A percentile compares a stretch with the other conserved stretches of the same genome.
Conservation (phyloP, 2,888 invertebrate species). For the Xiphydria camelus region DNA sequence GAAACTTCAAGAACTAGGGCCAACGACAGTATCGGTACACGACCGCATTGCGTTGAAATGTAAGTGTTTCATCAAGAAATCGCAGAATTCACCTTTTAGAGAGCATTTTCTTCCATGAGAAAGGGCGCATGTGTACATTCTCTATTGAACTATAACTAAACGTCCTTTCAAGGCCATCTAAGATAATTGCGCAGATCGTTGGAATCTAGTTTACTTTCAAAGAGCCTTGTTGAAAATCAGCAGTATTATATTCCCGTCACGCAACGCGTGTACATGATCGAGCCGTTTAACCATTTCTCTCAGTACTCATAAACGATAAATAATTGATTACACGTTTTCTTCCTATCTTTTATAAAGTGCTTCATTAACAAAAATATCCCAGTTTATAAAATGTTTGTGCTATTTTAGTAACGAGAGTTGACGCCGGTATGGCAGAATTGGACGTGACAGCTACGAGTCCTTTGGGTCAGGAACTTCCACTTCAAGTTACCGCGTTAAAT, state of each 20-base stretch:
- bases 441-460: constrained; percentile 89
- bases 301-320: too few species aligned
- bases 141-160: constrained; percentile 22
- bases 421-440: constrained; percentile 82
- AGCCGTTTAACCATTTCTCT: too few species aligned
- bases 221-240: constrained; percentile 44
- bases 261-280: too few species aligned
- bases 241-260: too few species aligned
- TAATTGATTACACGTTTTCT: too few species aligned
- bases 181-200: constrained; percentile 34
- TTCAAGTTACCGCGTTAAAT: constrained; percentile 74
- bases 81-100: not conserved
- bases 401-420: constrained; percentile 73
- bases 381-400: not conserved
- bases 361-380: not conserved
- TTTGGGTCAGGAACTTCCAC: constrained; percentile 79
- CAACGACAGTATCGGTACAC: constrained; percentile 77
- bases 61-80: constrained; percentile 54
- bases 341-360: not conserved
- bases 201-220: constrained; percentile 46
- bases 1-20: constrained; percentile 74
- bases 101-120: constrained; percentile 11
- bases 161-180: constrained; percentile 36
- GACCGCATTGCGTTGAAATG: constrained; percentile 81
- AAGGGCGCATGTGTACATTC: constrained; percentile 39